phyloP scores from a whole-genome alignment of 1,140 invertebrate species.

The Reticulitermes speratus region DNA sequence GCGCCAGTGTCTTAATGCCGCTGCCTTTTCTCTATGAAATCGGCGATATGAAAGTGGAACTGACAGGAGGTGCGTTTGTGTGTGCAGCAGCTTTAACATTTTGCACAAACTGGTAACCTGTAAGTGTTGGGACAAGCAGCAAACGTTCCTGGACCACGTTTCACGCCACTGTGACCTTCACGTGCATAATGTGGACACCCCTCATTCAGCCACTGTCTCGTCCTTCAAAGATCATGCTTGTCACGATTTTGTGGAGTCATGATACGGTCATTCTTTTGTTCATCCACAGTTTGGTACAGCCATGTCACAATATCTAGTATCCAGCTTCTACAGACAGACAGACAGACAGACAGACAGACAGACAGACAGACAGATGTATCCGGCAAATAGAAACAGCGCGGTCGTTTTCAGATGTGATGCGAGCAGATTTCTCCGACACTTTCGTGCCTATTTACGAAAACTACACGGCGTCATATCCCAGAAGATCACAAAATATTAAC shows the following conservation, averaged over 20 bases:
- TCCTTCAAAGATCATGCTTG: conserved; percentile 10
- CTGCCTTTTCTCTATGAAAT: neutral
- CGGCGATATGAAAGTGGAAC: too few species aligned
- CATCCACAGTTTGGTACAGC: conserved; percentile 2
- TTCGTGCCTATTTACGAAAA: too few species aligned
- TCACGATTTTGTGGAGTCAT: conserved; percentile 18
- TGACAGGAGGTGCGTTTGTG: neutral
- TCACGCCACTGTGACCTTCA: neutral
- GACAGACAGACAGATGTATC: too few species aligned
- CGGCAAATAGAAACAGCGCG: too few species aligned
- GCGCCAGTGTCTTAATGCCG: neutral
- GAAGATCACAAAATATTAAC: too few species aligned
- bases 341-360: too few species aligned
- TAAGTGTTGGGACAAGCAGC: neutral
- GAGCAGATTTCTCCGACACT: too few species aligned
- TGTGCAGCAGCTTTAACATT: neutral
- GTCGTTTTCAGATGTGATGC: too few species aligned
- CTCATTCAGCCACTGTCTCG: neutral
- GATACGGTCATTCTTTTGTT: conserved; percentile 8
- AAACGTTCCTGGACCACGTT: neutral
- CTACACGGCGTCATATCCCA: too few species aligned
- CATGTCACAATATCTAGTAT: neutral
- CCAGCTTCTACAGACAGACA: too few species aligned
- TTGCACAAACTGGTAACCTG: neutral
- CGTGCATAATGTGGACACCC: neutral